Evolutionary conservation across 2,888 invertebrate species (phyloP).

Genomic region (Thalpophila matura): DNA sequence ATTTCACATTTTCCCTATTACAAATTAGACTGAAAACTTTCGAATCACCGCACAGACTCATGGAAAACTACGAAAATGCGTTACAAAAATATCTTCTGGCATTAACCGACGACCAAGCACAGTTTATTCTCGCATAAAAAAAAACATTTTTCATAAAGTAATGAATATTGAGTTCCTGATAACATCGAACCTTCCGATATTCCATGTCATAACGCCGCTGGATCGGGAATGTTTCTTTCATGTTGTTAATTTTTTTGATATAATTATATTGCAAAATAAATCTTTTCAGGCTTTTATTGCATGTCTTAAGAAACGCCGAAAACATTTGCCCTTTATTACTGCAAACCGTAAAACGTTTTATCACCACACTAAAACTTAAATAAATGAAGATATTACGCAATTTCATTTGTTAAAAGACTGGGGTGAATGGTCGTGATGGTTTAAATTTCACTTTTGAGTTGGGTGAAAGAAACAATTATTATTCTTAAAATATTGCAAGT

Average conservation of each 20-base stretch:
- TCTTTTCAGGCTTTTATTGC: slow-evolving; percentile 44
- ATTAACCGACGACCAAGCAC: slow-evolving; percentile 9
- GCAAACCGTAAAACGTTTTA: slow-evolving; percentile 50
- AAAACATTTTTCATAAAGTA: slow-evolving; percentile 34
- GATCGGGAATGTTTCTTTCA: slow-evolving; percentile 8
- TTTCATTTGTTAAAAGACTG: slow-evolving; percentile 37
- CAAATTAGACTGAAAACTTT: background rate
- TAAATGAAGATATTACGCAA: slow-evolving; percentile 56
- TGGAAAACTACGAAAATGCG: slow-evolving; percentile 41
- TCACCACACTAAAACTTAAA: slow-evolving; percentile 42
- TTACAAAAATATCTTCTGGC: slow-evolving; percentile 33
- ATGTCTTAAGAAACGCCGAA: slow-evolving; percentile 35
- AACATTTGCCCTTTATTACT: slow-evolving; percentile 32
- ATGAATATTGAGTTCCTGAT: slow-evolving; percentile 35
- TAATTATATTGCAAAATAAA: slow-evolving; percentile 44
- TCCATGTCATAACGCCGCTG: slow-evolving; percentile 15
- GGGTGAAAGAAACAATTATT: slow-evolving; percentile 2
- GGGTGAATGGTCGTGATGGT: slow-evolving; percentile 42
- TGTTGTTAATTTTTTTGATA: slow-evolving; percentile 19
- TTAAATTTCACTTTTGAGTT: slow-evolving; percentile 13
- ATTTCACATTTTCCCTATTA: background rate
- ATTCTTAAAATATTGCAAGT: slow-evolving; percentile 8
- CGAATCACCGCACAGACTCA: slow-evolving; percentile 13
- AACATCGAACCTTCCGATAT: slow-evolving; percentile 17
- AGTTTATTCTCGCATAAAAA: slow-evolving; percentile 20